phyloP scores from a whole-genome alignment of 2,888 invertebrate genomes.

The Gandaritis pyraliata region DNA sequence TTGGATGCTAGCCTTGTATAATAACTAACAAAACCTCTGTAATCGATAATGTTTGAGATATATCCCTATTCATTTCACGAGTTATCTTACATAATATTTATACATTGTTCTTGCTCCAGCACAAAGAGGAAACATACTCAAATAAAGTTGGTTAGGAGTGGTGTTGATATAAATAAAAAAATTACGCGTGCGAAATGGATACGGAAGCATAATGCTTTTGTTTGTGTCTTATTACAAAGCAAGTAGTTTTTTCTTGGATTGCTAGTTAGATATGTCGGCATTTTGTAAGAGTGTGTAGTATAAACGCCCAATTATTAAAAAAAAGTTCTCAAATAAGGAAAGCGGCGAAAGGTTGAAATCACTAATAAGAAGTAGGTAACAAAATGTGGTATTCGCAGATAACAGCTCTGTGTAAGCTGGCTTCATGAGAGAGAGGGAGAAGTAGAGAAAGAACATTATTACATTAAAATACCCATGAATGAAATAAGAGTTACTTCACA shows the following conservation, averaged over 20 bases:
- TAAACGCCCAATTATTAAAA: too few species aligned
- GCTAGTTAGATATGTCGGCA: too few species aligned
- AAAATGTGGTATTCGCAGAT: too few species aligned
- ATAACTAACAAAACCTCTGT: constrained; percentile 16
- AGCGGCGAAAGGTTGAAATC: too few species aligned
- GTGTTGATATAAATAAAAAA: constrained; percentile 5
- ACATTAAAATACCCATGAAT: constrained; percentile 18
- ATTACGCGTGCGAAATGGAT: not conserved
- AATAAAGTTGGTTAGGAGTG: constrained; percentile 9
- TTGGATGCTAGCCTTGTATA: constrained; percentile 17
- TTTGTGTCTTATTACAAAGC: too few species aligned
- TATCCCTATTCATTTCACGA: constrained; percentile 6
- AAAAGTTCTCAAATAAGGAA: too few species aligned
- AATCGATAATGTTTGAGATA: constrained; percentile 14
- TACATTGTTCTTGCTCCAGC: constrained; percentile 18
- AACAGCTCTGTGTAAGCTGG: too few species aligned
- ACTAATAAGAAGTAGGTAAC: too few species aligned
- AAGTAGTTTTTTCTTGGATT: too few species aligned
- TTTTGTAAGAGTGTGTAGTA: too few species aligned
- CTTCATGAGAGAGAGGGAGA: too few species aligned
- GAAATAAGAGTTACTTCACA: constrained; percentile 4
- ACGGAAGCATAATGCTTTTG: not conserved
- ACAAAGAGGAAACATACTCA: constrained; percentile 21
- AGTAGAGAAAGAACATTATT: too few species aligned
- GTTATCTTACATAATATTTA: constrained; percentile 15